phyloP scores from a whole-genome alignment of 2,888 invertebrate genomes.

The Calephelis perditalis region DNA sequence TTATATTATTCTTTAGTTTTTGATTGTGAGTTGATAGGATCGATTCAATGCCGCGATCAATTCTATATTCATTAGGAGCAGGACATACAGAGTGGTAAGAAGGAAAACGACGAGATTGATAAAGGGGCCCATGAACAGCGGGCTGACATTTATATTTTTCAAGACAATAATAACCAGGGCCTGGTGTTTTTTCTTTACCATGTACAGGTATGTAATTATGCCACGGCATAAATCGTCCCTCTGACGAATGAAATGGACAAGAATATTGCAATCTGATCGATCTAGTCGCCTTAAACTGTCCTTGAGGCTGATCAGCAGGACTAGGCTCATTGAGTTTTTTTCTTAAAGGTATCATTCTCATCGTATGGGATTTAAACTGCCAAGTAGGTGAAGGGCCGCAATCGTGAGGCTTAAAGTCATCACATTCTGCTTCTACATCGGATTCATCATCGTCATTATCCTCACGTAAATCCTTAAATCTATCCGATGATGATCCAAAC shows the following conservation, averaged over 20 bases:
- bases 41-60: slow-evolving; percentile 48
- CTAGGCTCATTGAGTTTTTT: slow-evolving; percentile 43
- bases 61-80: slow-evolving; percentile 50
- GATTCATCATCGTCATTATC: slow-evolving; percentile 29
- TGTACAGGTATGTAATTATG: slow-evolving; percentile 50
- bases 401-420: slow-evolving; percentile 21
- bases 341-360: slow-evolving; percentile 45
- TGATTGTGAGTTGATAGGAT: slow-evolving; percentile 53
- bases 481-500: slow-evolving; percentile 45
- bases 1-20: slow-evolving; percentile 45
- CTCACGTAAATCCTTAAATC: slow-evolving; percentile 42
- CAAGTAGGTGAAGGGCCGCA: slow-evolving; percentile 38
- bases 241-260: slow-evolving; percentile 55
- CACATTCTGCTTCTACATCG: slow-evolving; percentile 26
- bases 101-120: slow-evolving; percentile 45
- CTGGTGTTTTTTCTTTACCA: slow-evolving; percentile 44
- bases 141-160: slow-evolving; percentile 45
- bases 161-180: slow-evolving; percentile 47
- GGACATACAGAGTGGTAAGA: slow-evolving; percentile 34
- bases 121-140: slow-evolving; percentile 51
- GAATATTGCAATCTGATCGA: slow-evolving; percentile 36
- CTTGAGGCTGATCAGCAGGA: slow-evolving; percentile 43
- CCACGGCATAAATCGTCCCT: slow-evolving; percentile 57
- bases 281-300: slow-evolving; percentile 28
- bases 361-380: slow-evolving; percentile 55